These are phyloP conservation scores for Asteroscopus sphinx DNA, from an alignment of 2,888 invertebrate species.

Conservation along the genomic window DNA sequence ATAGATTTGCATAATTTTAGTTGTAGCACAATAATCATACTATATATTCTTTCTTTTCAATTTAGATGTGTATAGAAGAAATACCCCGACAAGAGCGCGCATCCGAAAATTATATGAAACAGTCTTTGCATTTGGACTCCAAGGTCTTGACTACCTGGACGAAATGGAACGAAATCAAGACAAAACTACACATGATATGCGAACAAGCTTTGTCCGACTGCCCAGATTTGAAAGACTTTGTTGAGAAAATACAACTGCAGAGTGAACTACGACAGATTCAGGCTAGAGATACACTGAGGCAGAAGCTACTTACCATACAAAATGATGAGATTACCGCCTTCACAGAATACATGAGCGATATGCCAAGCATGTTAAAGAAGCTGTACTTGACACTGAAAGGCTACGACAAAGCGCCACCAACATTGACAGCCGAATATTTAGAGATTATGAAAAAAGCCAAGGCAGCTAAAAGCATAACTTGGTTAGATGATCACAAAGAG, in stretches of 20 bases:
- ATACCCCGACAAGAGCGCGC: constrained; percentile 82
- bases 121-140: constrained; percentile 72
- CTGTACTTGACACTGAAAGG: constrained; percentile 90
- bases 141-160: constrained; percentile 73
- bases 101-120: constrained; percentile 76
- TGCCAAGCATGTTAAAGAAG: constrained; percentile 89
- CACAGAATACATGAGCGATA: constrained; percentile 84
- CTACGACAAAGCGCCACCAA: constrained; percentile 89
- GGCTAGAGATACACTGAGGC: constrained; percentile 78
- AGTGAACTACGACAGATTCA: constrained; percentile 77
- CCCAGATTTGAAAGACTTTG: constrained; percentile 70
- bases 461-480: constrained; percentile 90
- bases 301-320: constrained; percentile 77
- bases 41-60: background rate
- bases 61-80: constrained; percentile 81
- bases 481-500: constrained; percentile 86
- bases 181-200: constrained; percentile 65
- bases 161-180: constrained; percentile 74
- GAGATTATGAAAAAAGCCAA: constrained; percentile 90
- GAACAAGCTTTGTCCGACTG: constrained; percentile 71
- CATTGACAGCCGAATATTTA: constrained; percentile 89
- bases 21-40: constrained; percentile 1
- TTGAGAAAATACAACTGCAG: constrained; percentile 70
- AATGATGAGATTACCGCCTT: constrained; percentile 88
- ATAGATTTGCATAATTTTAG: too few relatives aligned